Conservation (phyloP, 1,140 invertebrate genomes). For the Penaeus japonicus region DNA sequence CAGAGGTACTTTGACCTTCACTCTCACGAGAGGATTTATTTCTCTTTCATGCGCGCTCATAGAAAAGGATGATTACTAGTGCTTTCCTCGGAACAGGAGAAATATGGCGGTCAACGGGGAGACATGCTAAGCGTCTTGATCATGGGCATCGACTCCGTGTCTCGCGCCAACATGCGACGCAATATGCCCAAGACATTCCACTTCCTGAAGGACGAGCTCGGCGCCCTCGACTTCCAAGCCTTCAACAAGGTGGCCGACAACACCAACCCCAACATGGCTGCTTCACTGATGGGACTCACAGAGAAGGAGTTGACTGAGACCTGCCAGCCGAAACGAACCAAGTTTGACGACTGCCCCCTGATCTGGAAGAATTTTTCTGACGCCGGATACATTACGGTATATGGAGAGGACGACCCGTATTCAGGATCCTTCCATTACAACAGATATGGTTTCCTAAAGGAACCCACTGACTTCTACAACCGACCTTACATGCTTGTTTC, state of each 20-base stretch:
- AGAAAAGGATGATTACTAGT: neutral
- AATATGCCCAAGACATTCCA: conserved; percentile 67
- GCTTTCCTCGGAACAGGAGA: neutral
- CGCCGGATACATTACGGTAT: conserved; percentile 66
- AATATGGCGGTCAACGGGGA: neutral
- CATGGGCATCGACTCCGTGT: conserved; percentile 71
- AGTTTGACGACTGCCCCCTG: conserved; percentile 65
- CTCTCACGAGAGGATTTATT: too few species aligned
- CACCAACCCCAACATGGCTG: conserved; percentile 65
- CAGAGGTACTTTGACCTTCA: too few species aligned
- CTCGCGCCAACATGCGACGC: conserved; percentile 69
- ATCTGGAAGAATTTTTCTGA: conserved; percentile 67
- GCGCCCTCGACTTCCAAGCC: conserved; percentile 64
- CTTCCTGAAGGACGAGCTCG: conserved; percentile 64
- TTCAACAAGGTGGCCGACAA: conserved; percentile 66
- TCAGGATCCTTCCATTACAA: conserved; percentile 67
- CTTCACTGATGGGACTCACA: conserved; percentile 62
- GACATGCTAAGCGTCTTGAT: conserved; percentile 62
- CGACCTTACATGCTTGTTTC: conserved; percentile 60
- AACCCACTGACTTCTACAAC: conserved; percentile 66
- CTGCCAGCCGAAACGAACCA: conserved; percentile 41
- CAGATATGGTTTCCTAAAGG: conserved; percentile 64
- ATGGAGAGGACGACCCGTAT: conserved; percentile 66
- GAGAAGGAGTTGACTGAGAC: neutral
- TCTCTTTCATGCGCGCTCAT: neutral